Evolutionary conservation across 2,113 vertebrate species (phyloP), one percentile per base, ranked within the genome.

Genomic region (Dendrocopos noguchii): DNA sequence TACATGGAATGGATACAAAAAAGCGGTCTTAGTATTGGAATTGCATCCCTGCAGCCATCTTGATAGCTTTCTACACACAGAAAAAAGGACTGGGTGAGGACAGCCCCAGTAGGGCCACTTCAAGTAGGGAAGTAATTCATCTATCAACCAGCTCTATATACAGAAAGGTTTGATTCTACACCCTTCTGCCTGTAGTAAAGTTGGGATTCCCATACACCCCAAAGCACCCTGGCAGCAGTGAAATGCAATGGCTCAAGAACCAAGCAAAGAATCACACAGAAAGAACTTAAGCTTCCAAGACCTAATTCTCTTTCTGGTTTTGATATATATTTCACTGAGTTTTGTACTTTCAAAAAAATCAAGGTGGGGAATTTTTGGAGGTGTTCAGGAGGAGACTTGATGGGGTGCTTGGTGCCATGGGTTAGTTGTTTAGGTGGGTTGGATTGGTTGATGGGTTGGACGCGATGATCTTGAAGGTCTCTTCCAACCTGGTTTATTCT

Each of bases 121-220:
- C 17, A 56, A 63, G 9, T 2, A 6, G 7, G 4, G 15, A 91
- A 83, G 31, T 2, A 64, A 36, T 33, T 52, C 2, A 21, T 44
- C n/a, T 56, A 1, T 10, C 46, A 71, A 24, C 2, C 31, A 82
- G 28, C 24, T 71, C 42, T 18, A 13, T 8, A 18, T 42, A 52
- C 12, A 6, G 17, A 52, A 72, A 67, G 13, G 15, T 5, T 29
- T 12, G 24, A 66, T 53, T 77, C 52, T 59, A n/a, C 15, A 56
- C 8, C 9, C 1, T 3, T 46, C 25, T 18, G 24, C 5, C 7
- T 3, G 4, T 4, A 55, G 36, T 1, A 4, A n/a, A n/a, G n/a
- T n/a, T 73, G 8, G 8, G 34, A 80, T 74, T 8, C 39, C 47
- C 27, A 80, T 4, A 31, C 10, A 63, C 3, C 13, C 15, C 36